Conservation (phyloP, 2,113 vertebrate genomes). For the Crotalus viridis region DNA sequence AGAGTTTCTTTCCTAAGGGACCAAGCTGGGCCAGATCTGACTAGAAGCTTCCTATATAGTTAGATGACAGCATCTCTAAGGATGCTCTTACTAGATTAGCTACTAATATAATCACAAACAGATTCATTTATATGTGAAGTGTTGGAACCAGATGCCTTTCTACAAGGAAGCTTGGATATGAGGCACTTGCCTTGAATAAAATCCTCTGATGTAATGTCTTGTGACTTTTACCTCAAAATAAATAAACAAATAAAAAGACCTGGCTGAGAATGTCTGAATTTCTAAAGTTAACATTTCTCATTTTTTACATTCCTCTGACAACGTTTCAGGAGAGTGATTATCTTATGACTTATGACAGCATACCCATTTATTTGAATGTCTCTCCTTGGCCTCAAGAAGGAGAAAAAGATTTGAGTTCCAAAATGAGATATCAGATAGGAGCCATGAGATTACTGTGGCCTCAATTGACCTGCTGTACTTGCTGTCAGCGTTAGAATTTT, state of each 20-base stretch:
- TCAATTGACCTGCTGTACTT: background rate
- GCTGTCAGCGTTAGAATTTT: background rate
- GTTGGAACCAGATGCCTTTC: conserved; percentile 25
- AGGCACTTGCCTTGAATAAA: conserved; percentile 53
- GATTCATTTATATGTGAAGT: conserved; percentile 35
- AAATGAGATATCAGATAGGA: background rate
- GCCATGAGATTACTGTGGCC: background rate
- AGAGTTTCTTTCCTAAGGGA: background rate
- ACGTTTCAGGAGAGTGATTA: conserved; percentile 29
- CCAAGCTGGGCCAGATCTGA: background rate
- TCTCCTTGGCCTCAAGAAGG: background rate
- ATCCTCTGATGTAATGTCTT: conserved; percentile 51
- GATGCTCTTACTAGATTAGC: conserved; percentile 28
- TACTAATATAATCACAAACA: background rate
- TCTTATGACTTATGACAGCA: background rate
- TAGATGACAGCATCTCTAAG: background rate
- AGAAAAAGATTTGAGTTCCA: accelerated
- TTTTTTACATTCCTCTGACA: conserved; percentile 38
- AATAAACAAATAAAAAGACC: conserved; percentile 37
- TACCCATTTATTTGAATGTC: background rate
- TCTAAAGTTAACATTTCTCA: conserved; percentile 45
- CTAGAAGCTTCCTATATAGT: background rate
- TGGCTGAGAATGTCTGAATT: conserved; percentile 27
- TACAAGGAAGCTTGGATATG: conserved; percentile 44
- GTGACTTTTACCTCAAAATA: conserved; percentile 32